These are phyloP conservation scores for Actinia equina DNA, from an alignment of 64 coral and sea anemone genomes.

Conservation along the genomic window DNA sequence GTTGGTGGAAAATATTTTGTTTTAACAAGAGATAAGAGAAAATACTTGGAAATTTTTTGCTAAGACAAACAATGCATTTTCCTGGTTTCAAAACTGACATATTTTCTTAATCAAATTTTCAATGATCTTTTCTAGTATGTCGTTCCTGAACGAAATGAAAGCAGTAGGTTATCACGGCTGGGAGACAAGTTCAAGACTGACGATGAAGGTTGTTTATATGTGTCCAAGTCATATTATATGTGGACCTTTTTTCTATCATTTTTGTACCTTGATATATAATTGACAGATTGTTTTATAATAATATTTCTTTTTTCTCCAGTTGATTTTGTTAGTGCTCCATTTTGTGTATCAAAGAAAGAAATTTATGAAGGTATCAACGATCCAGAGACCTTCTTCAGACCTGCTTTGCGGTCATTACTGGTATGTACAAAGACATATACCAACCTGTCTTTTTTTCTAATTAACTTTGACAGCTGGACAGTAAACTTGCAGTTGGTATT, in stretches of 20 bases:
- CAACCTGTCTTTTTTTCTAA: neutral
- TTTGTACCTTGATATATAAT: neutral
- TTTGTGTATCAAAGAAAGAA: conserved; percentile 84
- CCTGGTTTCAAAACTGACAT: no score
- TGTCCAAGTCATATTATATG: neutral
- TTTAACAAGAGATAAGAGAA: no score
- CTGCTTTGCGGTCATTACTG: conserved; percentile 75
- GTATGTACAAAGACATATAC: conserved; percentile 28
- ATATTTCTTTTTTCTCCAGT: conserved; percentile 59
- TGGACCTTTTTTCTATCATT: neutral
- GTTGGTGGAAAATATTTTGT: no score
- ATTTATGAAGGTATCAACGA: conserved; percentile 96
- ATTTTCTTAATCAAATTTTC: neutral
- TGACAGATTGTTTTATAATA: neutral
- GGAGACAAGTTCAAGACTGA: conserved; percentile 87
- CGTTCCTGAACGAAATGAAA: conserved; percentile 61
- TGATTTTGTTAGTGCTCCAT: conserved; percentile 98
- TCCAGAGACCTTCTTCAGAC: conserved; percentile 89
- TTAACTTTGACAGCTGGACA: neutral
- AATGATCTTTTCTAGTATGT: conserved; percentile 59
- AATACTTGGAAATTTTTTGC: no score
- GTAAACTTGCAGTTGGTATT: neutral
- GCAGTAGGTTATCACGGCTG: conserved; percentile 35
- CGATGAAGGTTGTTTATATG: conserved; percentile 65
- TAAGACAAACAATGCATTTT: no score